Evolutionary conservation across 2,113 vertebrate genomes (phyloP).

Genomic region (Crotalus horridus): DNA sequence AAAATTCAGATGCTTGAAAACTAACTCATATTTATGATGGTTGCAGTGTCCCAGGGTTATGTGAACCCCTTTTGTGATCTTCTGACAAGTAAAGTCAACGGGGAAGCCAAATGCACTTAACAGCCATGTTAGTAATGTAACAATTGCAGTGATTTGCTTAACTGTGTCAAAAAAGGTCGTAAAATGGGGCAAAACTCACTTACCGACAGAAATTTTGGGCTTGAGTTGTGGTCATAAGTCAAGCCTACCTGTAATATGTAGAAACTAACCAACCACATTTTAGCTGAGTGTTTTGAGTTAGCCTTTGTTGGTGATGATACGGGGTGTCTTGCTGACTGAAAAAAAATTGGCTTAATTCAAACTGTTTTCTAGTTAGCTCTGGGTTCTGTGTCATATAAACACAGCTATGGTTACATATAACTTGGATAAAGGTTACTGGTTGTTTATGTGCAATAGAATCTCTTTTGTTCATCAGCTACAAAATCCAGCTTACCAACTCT

Average conservation of each 20-base stretch:
- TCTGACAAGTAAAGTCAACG: too few relatives aligned
- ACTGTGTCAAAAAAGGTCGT: too few relatives aligned
- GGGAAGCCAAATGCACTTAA: too few relatives aligned
- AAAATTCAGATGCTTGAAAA: too few relatives aligned
- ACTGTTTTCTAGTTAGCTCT: not conserved
- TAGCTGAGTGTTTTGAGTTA: not conserved
- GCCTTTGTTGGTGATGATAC: not conserved
- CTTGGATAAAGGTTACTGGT: not conserved
- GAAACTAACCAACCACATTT: not conserved
- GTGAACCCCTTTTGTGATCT: too few relatives aligned
- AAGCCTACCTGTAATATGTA: not conserved
- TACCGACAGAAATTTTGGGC: too few relatives aligned
- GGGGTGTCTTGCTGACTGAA: not conserved
- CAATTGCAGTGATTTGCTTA: too few relatives aligned
- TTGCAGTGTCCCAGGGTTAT: too few relatives aligned
- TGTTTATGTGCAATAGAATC: not conserved
- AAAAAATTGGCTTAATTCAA: not conserved
- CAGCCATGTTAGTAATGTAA: too few relatives aligned
- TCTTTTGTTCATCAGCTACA: not conserved
- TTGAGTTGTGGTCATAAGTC: too few relatives aligned
- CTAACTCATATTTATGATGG: too few relatives aligned
- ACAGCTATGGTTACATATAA: not conserved
- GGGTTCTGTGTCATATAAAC: not conserved
- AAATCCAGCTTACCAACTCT: not conserved
- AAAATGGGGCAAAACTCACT: too few relatives aligned